A percentile compares a stretch with the other conserved stretches of the same genome.
phyloP scores from a whole-genome alignment of 2,113 vertebrate species.

The Ia io region DNA sequence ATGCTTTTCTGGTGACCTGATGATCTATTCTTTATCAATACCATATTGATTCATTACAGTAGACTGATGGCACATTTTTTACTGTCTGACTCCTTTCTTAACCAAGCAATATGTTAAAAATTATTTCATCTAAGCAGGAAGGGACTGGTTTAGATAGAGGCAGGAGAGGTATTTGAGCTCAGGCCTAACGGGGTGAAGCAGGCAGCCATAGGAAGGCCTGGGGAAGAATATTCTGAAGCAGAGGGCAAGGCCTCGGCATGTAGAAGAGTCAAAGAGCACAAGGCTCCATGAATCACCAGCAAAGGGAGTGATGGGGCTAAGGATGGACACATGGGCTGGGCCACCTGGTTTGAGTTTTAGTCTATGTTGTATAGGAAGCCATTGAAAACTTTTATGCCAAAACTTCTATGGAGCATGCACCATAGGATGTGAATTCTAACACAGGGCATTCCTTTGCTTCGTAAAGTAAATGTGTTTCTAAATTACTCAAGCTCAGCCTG shows the following conservation, averaged over 20 bases:
- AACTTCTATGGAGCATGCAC: too few relatives aligned
- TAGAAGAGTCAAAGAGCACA: not conserved
- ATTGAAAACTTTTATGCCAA: accelerated
- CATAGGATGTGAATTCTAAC: not conserved
- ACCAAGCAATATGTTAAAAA: not conserved
- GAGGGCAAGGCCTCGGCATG: not conserved
- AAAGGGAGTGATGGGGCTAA: too few relatives aligned
- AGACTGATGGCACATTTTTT: not conserved
- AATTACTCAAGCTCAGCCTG: not conserved
- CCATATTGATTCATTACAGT: not conserved
- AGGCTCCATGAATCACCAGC: not conserved
- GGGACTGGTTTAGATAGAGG: not conserved
- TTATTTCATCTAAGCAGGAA: not conserved
- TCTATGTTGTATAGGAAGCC: not conserved
- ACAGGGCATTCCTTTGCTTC: not conserved
- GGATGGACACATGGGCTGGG: not conserved
- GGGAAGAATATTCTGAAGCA: not conserved
- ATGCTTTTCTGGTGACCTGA: not conserved
- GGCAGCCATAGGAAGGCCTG: not conserved
- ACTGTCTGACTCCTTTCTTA: not conserved
- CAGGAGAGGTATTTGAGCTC: not conserved
- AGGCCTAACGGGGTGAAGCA: not conserved
- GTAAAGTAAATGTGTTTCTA: not conserved
- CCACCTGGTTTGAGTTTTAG: not conserved
- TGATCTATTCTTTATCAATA: not conserved